A percentile compares a stretch with the other conserved stretches of the same genome.
Evolutionary conservation across 1,140 invertebrate species (phyloP).

Genomic region (Magallana angulata): DNA sequence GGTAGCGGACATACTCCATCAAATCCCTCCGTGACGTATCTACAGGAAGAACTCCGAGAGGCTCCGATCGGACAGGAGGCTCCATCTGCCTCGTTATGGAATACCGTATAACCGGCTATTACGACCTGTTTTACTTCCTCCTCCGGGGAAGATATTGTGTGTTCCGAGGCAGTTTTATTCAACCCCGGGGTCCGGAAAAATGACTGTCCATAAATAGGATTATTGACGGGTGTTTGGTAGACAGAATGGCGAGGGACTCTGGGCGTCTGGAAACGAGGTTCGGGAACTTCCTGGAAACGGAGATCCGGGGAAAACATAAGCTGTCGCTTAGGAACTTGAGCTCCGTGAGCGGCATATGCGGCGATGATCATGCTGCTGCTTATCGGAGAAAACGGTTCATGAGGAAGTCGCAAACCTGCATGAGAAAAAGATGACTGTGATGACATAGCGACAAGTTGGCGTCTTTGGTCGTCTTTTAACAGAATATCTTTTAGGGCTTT

Average conservation of each 20-base stretch:
- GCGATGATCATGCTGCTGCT: slow-evolving; percentile 18
- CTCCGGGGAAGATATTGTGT: not conserved
- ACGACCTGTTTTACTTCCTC: not conserved
- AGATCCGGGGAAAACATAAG: slow-evolving; percentile 1
- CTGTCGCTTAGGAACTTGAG: slow-evolving; percentile 20
- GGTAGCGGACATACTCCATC: slow-evolving; percentile 33
- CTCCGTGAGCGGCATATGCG: slow-evolving; percentile 4
- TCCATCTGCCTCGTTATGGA: not conserved
- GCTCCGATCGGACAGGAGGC: not conserved
- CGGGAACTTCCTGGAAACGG: not conserved
- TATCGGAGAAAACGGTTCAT: not conserved
- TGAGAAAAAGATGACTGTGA: not conserved
- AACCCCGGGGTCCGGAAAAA: not conserved
- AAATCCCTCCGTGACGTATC: not conserved
- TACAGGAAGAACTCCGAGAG: not conserved
- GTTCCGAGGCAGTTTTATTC: too few relatives aligned
- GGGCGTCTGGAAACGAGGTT: not conserved
- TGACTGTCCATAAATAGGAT: not conserved
- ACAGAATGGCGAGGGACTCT: not conserved
- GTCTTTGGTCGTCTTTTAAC: slow-evolving; percentile 52
- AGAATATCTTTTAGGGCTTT: slow-evolving; percentile 94
- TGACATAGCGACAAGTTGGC: not conserved
- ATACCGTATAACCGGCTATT: not conserved
- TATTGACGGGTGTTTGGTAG: slow-evolving; percentile 31
- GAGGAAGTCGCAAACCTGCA: not conserved